These are phyloP conservation scores for Hyposmocoma kahamanoa DNA, from an alignment of 1,140 invertebrate species.

Conservation along the genomic window DNA sequence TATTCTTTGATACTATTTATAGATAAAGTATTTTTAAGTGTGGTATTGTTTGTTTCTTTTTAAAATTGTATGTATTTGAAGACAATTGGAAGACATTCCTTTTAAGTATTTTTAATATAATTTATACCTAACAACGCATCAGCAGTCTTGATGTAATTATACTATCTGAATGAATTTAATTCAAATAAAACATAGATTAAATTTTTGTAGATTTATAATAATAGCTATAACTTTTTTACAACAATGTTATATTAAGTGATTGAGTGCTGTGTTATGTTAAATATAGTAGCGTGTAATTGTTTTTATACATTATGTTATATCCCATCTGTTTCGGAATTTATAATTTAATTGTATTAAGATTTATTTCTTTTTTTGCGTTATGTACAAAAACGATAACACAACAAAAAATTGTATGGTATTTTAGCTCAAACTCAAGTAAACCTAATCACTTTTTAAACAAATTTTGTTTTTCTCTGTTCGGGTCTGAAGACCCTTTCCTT, in stretches of 20 bases:
- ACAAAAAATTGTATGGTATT: not conserved
- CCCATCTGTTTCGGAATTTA: not conserved
- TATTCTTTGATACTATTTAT: constrained; percentile 1
- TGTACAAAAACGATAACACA: too few species aligned
- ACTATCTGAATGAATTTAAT: constrained; percentile 7
- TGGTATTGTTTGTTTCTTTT: not conserved
- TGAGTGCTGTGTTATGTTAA: constrained; percentile 32
- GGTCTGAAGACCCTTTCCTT: too few species aligned
- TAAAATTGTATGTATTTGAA: not conserved
- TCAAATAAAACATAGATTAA: constrained; percentile 4
- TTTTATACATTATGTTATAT: not conserved
- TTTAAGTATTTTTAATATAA: not conserved
- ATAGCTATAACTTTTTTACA: constrained; percentile 18
- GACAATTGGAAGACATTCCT: not conserved
- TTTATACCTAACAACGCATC: not conserved
- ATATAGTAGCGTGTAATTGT: constrained; percentile 17
- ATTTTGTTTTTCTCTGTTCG: too few species aligned
- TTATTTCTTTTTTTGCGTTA: too few species aligned
- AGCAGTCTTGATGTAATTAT: too few species aligned
- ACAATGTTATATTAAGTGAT: constrained; percentile 24
- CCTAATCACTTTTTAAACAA: too few species aligned
- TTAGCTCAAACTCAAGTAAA: not conserved
- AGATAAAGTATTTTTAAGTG: not conserved
- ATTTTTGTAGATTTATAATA: constrained; percentile 1
- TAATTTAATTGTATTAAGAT: not conserved